Base-by-base conservation (phyloP, 2,113 vertebrate genomes). In the Origma solitaria region DNA sequence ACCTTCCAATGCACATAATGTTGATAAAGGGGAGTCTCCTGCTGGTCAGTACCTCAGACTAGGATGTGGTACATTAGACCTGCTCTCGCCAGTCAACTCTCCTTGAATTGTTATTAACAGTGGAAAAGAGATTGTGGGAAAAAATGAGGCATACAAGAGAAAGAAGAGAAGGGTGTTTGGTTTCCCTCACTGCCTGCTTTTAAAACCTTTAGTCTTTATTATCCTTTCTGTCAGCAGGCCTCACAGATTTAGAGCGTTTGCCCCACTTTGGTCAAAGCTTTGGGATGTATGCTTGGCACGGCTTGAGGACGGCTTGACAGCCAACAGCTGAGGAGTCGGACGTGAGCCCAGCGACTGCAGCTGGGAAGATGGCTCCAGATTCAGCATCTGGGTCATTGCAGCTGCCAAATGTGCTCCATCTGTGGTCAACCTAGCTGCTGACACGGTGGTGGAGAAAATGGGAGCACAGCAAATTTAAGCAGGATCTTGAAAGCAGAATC, bases 321-420 rank as follows among this genome's bases (percentile, higher is more conserved):
- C 88, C 88, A 95, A 2, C 76, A 92, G 79, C 94, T 90, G 93
- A 96, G 82, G 47, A 44, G 68, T 94, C 37, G 1, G 88, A 86
- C 0, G 2, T 33, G 69, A 94, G 92, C 86, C 93, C 79, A 86
- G 90, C 11, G 35, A 15, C 79, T 84, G 90, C 92, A 94, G 85
- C 93, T 96, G 94, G 87, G 79, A 86, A 64, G 71, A 90, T 93
- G 90, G 82, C 76, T 96, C 88, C 79, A 88, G 72, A 86, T 90
- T 45, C 88, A 93, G 90, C 88, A 94, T 94, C 94, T 95, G 92
- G 72, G 82, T 75, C 76, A 50, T 53, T 58, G 68, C 79, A 78
- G 85, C 88, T 95, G 93, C 94, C 88, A 96, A 64, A 71, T 15
- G 0, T 75, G 79, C 85, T 95, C 90, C 64, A 49, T 94, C 87